Base-by-base conservation (phyloP, 2,888 invertebrate genomes). In the Elegia similella region DNA sequence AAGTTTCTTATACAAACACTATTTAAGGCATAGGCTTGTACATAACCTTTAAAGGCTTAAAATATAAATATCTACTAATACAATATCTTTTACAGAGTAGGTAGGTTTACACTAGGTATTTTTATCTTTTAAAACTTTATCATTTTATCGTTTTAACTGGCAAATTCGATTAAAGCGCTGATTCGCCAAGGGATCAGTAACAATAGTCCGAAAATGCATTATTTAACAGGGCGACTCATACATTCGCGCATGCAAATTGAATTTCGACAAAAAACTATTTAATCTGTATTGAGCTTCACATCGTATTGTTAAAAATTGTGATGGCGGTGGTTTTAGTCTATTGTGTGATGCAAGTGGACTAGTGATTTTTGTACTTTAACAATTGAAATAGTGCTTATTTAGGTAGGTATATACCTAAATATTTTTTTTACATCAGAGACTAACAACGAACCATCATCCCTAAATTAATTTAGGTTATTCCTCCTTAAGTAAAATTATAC, bases 161-260 rank as follows among this genome's bases (percentile, higher is more conserved):
- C 29, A 54, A 55, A 55, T 46, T 44, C 44, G 44, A 44, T 46
- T 46, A n/a, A 55, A 44, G 30, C 32, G 54, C 16, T 55, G 44
- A 34, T 55, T 44, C 44, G 54, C 54, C 32, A 55, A 30, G 54
- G 44, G 44, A 55, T 44, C 54, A 32, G 44, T 55, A 46, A 55
- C 54, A 55, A 55, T 55, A 44, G 44, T 44, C 44, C 13, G 44
- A 34, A 44, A 55, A 46, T 55, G 54, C 54, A 55, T 55, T 55
- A 55, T 55, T 55, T 44, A 55, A 44, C 54, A 55, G 44, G 44
- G 7, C 43, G 16, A 16, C 44, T 44, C 54, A 55, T 55, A 55
- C 16, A 55, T 44, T 55, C 54, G 54, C 44, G 44, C 34, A 55
- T 55, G 54, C 54, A 55, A 55, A 55, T 55, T 55, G 54, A 30